Base-by-base conservation (phyloP, 2,797 vertebrate species). In the Silurus lanzhouensis region DNA sequence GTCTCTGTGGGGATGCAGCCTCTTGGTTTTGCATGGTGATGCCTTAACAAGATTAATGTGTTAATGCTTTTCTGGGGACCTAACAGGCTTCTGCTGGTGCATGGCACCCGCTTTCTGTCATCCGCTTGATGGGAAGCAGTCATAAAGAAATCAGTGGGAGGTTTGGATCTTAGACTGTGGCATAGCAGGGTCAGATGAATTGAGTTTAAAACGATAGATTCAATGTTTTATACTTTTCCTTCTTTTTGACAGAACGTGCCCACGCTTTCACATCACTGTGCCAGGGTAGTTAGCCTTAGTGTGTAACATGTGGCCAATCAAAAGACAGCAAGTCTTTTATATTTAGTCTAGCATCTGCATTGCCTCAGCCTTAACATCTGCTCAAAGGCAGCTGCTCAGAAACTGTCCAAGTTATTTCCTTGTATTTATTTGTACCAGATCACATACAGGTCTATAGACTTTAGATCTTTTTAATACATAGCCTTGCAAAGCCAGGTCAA, bases 141-240 rank as follows among this genome's bases (percentile, higher is more conserved):
- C 93, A 89, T 90, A 84, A 17, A 84, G 84, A 94, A 85, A 94
- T 93, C 94, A 91, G 93, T 92, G 94, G 94, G 95, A 95, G 94
- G 93, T 95, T 95, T 94, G 94, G 94, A 95, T 95, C 92, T 90
- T 83, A 90, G 88, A 71, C 70, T 89, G 88, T 60, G 81, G 66
- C 74, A 87, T 85, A 91, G 82, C 85, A 89, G 86, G 89, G 90
- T 93, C 84, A 91, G 81, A 79, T 82, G 88, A 82, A 89, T 72
- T 79, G 79, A 82, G 70, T 79, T 84, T 48, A 88, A 82, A 87
- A 84, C 25, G 22, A 74, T 60, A 48, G 38, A 72, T 72, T 60
- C 67, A 72, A 3, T 72, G 15, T 46, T 55, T n/a, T 60, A 25
- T 44, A 61, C 13, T 48, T 83, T n/a, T 83, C 57, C 67, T 81